Evolutionary conservation across 2,113 vertebrate species (phyloP), one percentile per base, ranked within the genome.

Genomic region (Australoheros scitulus): DNA sequence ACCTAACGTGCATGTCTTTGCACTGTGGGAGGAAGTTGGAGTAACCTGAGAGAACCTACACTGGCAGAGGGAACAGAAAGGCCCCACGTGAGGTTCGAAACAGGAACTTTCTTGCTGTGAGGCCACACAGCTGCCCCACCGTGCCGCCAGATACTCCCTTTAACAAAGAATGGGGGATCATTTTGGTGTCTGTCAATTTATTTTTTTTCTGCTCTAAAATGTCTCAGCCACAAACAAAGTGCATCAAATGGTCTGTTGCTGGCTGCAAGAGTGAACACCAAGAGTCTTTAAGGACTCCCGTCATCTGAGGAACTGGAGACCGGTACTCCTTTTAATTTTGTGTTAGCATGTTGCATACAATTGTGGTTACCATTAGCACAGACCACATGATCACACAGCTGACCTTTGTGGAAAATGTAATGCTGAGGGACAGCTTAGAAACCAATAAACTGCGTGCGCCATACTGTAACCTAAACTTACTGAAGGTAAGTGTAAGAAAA

Each of bases 31-130:
- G 41, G 41, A 43, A 43, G 38, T 5, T 11, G 10, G 38, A 41
- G 41, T 43, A 43, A 11, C 41, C 10, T 7, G 6, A 36, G 41
- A 7, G 11, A 43, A 11, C 38, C 38, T 11, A 41, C 10, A 9
- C 38, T 10, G 41, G 41, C 41, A 43, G 41, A 11, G 41, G 41
- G 41, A 43, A 43, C 41, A 43, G 41, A 43, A 11, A 43, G 41
- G 41, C 41, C 11, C 41, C 41, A 43, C 10, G 10, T 11, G 24
- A 47, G 8, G 17, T 1, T 4, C 8, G 10, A 43, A 43, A 1
- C 38, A 65, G 63, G 4, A 3, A 43, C 0, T n/a, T 3, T 43
- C 36, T 65, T 43, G 15, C 14, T 17, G 22, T 43, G 0, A 26
- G 2, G 38, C 1, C 4, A 65, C 63, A 6, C 38, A 13, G 17